Base-by-base conservation (phyloP, 2,888 invertebrate species). In the Erebia epiphron region DNA sequence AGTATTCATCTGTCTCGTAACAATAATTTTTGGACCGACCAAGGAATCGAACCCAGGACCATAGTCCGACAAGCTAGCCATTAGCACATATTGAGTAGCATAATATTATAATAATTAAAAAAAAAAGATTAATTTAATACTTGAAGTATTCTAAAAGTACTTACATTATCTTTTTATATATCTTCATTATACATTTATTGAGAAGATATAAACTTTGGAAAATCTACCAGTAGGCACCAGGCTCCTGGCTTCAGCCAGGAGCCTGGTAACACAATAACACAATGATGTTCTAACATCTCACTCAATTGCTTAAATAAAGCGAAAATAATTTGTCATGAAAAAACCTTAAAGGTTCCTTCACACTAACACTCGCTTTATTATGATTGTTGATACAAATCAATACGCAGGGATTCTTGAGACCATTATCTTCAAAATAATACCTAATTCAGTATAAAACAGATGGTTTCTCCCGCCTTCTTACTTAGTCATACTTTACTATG, bases 301-400 rank as follows among this genome's bases (percentile, higher is more conserved):
- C n/a, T 50, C 50, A 50, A 50, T 5, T 50, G 50, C 50, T 50
- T 50, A 50, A 50, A 50, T 50, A 50, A 50, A 5, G 50, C 50
- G 50, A 50, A 50, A 50, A 50, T 50, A n/a, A 50, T 50, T 50
- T 50, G 50, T 50, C 50, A 50, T 50, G 50, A 50, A 50, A 50
- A 50, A 50, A 50, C n/a, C 14, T n/a, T 13, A 50, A 50, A 50
- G 50, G 50, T n/a, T 50, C 50, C 50, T 14, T 50, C 5, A 50
- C 50, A 50, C n/a, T 50, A n/a, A 3, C 50, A 14, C 50, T 14
- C 50, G 13, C 4, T 13, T 49, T 49, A 49, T 13, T 14, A 49
- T 14, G 49, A 49, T 49, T 49, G 49, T 49, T 49, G 49, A 49
- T 49, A 49, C 49, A 49, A 49, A 49, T 49, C 11, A 49, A 49